These are phyloP conservation scores for Hormiphora californensis DNA, from an alignment of 37 sponge, comb jelly and placozoan species.

Conservation along the genomic window DNA sequence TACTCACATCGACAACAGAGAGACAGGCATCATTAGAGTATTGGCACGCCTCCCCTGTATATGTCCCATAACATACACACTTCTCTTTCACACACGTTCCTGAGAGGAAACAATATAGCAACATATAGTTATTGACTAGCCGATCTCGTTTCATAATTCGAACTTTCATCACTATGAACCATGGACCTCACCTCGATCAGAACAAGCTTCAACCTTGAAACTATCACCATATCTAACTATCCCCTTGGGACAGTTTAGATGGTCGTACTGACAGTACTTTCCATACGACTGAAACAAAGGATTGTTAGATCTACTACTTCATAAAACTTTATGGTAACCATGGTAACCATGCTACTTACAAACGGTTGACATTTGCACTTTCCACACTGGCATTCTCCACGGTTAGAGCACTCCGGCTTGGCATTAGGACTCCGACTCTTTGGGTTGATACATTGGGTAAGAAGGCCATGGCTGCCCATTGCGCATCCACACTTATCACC, in stretches of 20 bases:
- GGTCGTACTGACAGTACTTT: not conserved
- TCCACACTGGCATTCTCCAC: not conserved
- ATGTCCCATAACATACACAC: no score
- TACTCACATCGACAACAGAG: no score
- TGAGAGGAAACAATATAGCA: no score
- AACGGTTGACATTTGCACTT: not conserved
- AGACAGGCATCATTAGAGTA: no score
- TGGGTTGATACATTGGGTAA: conserved; percentile 1
- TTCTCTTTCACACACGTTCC: no score
- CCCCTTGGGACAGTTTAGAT: not conserved
- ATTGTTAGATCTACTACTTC: not conserved
- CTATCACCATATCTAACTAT: no score
- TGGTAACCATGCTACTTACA: not conserved
- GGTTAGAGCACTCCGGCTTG: not conserved
- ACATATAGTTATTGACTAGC: no score
- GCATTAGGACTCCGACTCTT: not conserved
- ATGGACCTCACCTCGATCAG: no score
- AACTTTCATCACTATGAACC: no score
- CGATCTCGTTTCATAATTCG: no score
- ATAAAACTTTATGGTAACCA: not conserved
- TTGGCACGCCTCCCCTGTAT: no score
- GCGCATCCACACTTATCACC: not conserved
- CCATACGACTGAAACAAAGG: conserved; percentile 19
- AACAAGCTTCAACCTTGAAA: no score
- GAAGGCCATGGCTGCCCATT: not conserved